Evolutionary conservation across 1,140 invertebrate species (phyloP).

Genomic region (Formica selysi): DNA sequence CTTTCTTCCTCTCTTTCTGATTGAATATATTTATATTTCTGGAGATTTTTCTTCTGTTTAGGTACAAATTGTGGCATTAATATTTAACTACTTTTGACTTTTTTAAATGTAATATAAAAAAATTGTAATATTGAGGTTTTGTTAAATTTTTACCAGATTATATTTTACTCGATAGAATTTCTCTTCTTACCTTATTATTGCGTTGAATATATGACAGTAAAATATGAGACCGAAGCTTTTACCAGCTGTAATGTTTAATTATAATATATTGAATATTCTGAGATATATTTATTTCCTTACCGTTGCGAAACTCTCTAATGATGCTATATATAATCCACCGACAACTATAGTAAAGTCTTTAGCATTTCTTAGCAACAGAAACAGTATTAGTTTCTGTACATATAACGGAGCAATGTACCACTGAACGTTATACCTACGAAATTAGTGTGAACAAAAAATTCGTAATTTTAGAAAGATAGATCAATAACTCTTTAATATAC

Average conservation of each 20-base stretch:
- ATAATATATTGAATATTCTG: not conserved
- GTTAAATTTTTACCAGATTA: not conserved
- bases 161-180: not conserved
- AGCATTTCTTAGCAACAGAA: not conserved
- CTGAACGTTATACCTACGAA: not conserved
- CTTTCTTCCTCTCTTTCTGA: too few species aligned
- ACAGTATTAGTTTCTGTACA: not conserved
- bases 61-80: too few species aligned
- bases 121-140: not conserved
- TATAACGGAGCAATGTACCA: conserved; percentile 1
- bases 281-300: conserved; percentile 4
- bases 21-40: too few species aligned
- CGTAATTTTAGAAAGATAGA: too few species aligned
- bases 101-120: not conserved
- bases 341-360: not conserved
- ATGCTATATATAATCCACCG: not conserved
- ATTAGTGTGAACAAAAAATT: not conserved
- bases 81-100: not conserved
- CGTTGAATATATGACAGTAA: conserved; percentile 11
- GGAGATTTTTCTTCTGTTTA: too few species aligned
- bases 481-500: not conserved
- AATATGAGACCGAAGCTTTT: conserved; percentile 2
- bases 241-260: not conserved
- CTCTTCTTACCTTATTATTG: not conserved
- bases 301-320: not conserved